Conservation (phyloP, 2,888 invertebrate genomes). For the Lithophane leautieri region DNA sequence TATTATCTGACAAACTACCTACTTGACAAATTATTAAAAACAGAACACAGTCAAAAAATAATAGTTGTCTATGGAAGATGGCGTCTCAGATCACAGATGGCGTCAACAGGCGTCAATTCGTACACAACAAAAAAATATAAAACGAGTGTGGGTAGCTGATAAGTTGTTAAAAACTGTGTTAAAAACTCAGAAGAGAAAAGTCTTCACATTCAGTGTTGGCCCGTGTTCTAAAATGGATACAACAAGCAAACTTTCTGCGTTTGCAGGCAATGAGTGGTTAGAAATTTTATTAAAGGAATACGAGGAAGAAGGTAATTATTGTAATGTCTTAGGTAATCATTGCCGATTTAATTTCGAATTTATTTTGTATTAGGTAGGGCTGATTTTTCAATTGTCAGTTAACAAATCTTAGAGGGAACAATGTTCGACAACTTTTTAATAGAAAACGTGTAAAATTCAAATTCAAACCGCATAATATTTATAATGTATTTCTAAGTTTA, state of each 20-base stretch:
- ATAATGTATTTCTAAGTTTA: background rate
- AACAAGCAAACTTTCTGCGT: slow-evolving; percentile 14
- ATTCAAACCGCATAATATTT: background rate
- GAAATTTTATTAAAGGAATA: slow-evolving; percentile 66
- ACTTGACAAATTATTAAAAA: slow-evolving; percentile 1
- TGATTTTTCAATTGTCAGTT: background rate
- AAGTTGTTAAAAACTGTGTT: slow-evolving; percentile 31
- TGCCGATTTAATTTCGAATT: background rate
- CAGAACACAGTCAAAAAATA: background rate
- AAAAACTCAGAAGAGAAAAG: slow-evolving; percentile 27
- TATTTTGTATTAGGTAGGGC: background rate
- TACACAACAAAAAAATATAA: slow-evolving; percentile 32
- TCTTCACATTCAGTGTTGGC: slow-evolving; percentile 10
- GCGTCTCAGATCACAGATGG: background rate
- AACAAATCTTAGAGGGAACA: background rate
- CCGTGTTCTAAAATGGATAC: slow-evolving; percentile 49
- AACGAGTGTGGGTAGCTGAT: slow-evolving; percentile 43
- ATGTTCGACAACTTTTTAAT: background rate
- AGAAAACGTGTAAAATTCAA: too few relatives aligned
- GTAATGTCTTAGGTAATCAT: slow-evolving; percentile 50
- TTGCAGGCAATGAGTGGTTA: slow-evolving; percentile 64
- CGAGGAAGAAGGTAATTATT: slow-evolving; percentile 67
- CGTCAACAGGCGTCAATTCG: slow-evolving; percentile 9
- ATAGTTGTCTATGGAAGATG: slow-evolving; percentile 48
- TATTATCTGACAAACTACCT: background rate